These are phyloP conservation scores for Axis porcinus DNA, from an alignment of 2,113 vertebrate genomes.

Conservation along the genomic window DNA sequence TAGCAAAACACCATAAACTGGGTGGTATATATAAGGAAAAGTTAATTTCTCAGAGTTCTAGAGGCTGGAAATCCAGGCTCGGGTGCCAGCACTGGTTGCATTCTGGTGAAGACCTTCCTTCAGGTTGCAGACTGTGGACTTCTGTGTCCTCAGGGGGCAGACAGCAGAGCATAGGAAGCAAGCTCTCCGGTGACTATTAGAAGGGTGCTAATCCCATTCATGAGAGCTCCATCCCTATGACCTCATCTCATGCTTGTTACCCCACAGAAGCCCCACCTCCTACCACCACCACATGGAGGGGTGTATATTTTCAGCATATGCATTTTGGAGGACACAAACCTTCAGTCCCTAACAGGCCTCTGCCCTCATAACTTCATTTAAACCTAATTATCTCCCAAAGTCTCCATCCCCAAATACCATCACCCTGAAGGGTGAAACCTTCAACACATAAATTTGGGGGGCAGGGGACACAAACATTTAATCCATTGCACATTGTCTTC, in stretches of 20 bases:
- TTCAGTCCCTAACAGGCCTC: background rate
- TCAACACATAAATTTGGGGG: background rate
- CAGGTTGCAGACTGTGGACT: background rate
- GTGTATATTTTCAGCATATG: background rate
- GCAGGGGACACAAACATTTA: background rate
- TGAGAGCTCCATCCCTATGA: background rate
- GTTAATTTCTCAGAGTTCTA: background rate
- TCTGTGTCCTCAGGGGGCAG: background rate
- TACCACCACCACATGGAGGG: background rate
- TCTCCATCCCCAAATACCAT: background rate
- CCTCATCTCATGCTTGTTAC: background rate
- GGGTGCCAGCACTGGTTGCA: background rate
- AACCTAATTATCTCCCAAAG: background rate
- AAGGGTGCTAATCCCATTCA: background rate
- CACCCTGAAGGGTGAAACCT: background rate
- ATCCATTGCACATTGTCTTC: background rate
- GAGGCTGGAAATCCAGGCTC: background rate
- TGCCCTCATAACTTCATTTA: background rate
- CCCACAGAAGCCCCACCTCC: background rate
- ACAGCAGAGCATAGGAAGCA: background rate
- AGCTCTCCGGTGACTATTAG: background rate
- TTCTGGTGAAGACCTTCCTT: background rate
- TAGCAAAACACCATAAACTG: background rate
- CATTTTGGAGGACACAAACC: background rate
- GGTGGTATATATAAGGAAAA: background rate